Base-by-base conservation (phyloP, 2,797 vertebrate species). In the Enteromius fasciolatus region DNA sequence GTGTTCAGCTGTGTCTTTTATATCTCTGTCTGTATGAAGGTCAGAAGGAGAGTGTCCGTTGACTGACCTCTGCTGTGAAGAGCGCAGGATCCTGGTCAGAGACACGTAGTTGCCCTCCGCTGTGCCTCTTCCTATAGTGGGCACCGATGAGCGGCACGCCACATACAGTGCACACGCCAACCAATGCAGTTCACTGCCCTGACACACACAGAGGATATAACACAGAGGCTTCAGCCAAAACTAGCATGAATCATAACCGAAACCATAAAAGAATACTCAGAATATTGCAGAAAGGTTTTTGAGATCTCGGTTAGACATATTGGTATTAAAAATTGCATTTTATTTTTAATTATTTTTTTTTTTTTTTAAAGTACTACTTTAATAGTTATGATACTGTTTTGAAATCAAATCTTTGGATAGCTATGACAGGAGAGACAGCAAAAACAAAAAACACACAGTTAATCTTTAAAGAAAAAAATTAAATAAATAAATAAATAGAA, bases 131-230 rank as follows among this genome's bases (percentile, higher is more conserved):
- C 95, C 94, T 78, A 98, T 95, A 0, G 97, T 97, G 1, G 97
- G 97, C 77, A 98, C 86, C 0, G 96, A 92, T 70, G 97, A 96
- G 87, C 97, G 95, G 88, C 97, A 98, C 80, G 97, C 96, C 88
- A 98, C 97, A 5, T 98, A 98, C 76, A 99, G 93, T 67, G 97
- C 95, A 90, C 97, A 98, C 0, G 97, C 97, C 88, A 98, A 66
- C 97, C 97, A 99, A 48, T 98, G 97, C 84, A 97, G 93, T 73
- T 96, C 96, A 64, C 97, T 97, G 80, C 97, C 97, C 97, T 97
- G 90, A 41, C 1, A 57, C 86, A 90, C 4, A 50, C 48, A 10
- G 54, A 57, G 4, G 4, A 25, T 5, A 57, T 4, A 57, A 57
- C 1, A 57, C 50, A 52, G 7, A 20, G 50, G 17, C 52, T 54